These are phyloP conservation scores for Bombyx mandarina DNA, from an alignment of 1,140 invertebrate species.

Conservation along the genomic window DNA sequence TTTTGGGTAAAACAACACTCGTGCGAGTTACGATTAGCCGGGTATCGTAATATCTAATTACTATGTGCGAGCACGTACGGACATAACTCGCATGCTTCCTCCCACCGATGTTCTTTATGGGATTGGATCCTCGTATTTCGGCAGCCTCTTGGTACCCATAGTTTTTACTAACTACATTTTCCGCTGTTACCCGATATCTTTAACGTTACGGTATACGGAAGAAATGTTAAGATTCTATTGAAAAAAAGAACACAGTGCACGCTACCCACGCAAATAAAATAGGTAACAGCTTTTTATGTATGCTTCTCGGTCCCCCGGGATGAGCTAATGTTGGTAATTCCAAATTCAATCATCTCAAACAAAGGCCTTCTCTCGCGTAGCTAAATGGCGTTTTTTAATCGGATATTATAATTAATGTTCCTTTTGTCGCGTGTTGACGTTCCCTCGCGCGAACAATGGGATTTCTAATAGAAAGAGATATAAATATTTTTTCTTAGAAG, in stretches of 20 bases:
- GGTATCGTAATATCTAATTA: slow-evolving; percentile 68
- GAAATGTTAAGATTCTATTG: slow-evolving; percentile 3
- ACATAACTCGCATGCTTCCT: slow-evolving; percentile 64
- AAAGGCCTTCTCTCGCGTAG: slow-evolving; percentile 54
- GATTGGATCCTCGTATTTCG: slow-evolving; percentile 67
- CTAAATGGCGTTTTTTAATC: slow-evolving; percentile 72
- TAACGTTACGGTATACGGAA: slow-evolving; percentile 12
- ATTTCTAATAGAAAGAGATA: slow-evolving; percentile 66
- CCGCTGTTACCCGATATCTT: slow-evolving; percentile 43
- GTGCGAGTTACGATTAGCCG: slow-evolving; percentile 64
- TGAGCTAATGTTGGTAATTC: slow-evolving; percentile 57
- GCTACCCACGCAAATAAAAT: slow-evolving; percentile 26
- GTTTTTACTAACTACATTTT: slow-evolving; percentile 29
- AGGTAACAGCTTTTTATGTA: slow-evolving; percentile 32
- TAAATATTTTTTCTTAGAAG: slow-evolving; percentile 65
- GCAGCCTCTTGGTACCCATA: slow-evolving; percentile 53
- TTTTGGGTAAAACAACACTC: slow-evolving; percentile 66
- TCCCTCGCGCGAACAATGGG: slow-evolving; percentile 65
- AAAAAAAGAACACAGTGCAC: slow-evolving; percentile 10
- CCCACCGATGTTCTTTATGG: slow-evolving; percentile 64
- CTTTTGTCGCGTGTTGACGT: slow-evolving; percentile 69
- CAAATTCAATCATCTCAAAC: slow-evolving; percentile 68
- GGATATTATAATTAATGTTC: slow-evolving; percentile 74
- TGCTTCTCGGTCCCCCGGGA: slow-evolving; percentile 25
- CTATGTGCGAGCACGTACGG: slow-evolving; percentile 63